These are phyloP conservation scores for Ailuropoda melanoleuca DNA, from an alignment of 2,113 vertebrate genomes.

Conservation along the genomic window DNA sequence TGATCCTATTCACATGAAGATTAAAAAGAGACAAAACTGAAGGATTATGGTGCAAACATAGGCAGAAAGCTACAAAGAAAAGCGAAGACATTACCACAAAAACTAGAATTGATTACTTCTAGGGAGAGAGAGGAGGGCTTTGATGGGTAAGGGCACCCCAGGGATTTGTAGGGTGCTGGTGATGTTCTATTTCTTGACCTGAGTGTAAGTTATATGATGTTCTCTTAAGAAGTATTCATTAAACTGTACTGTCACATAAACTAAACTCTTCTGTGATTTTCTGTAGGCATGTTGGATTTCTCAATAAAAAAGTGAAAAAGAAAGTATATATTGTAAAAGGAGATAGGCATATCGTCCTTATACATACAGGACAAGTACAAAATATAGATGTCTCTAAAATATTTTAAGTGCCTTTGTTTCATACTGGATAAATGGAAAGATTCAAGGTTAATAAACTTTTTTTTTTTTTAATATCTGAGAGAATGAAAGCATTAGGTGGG, in stretches of 20 bases:
- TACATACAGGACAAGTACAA: background rate
- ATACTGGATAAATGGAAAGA: background rate
- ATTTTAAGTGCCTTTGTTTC: constrained; percentile 23
- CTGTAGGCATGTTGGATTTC: background rate
- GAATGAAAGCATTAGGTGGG: background rate
- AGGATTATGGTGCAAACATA: background rate
- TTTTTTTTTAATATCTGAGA: background rate
- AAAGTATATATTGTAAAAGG: background rate
- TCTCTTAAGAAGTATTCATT: background rate
- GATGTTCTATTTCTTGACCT: background rate
- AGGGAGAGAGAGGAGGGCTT: background rate
- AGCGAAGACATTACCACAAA: background rate
- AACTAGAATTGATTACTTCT: background rate
- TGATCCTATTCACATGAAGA: background rate
- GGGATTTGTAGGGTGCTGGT: background rate
- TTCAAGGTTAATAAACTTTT: background rate
- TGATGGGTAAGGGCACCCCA: background rate
- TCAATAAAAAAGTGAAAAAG: background rate
- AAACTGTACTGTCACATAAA: background rate
- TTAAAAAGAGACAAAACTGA: background rate
- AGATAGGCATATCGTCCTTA: background rate
- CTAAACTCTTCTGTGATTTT: background rate
- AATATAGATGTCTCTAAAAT: background rate
- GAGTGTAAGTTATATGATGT: background rate
- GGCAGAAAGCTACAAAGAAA: background rate